These are phyloP conservation scores for Cricetomys ansorgei DNA, from an alignment of 2,113 vertebrate species.

Conservation along the genomic window DNA sequence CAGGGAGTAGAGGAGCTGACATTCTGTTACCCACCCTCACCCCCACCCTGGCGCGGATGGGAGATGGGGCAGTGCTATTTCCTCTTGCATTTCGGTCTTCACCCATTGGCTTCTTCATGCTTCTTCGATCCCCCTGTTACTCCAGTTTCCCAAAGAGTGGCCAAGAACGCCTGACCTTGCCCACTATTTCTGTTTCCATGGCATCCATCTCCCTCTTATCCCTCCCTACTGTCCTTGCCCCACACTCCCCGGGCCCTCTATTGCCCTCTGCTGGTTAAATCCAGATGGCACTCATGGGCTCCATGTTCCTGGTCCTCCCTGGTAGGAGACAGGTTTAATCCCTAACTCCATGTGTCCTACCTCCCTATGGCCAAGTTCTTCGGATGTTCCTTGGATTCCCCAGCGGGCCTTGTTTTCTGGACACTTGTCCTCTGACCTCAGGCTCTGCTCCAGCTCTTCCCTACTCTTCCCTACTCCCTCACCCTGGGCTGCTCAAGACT, in stretches of 20 bases:
- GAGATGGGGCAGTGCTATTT: background rate
- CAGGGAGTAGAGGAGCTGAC: background rate
- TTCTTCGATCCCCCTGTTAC: background rate
- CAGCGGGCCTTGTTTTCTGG: background rate
- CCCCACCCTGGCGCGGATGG: too few relatives aligned
- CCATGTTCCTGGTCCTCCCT: too few relatives aligned
- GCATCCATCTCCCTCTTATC: background rate
- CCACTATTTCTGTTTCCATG: background rate
- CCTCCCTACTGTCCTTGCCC: background rate
- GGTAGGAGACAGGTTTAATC: too few relatives aligned
- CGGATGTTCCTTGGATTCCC: background rate
- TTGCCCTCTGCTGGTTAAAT: constrained; percentile 57
- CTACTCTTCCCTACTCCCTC: background rate
- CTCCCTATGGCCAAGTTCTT: background rate
- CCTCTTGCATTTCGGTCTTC: background rate
- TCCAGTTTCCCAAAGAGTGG: background rate
- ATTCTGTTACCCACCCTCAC: constrained; percentile 49
- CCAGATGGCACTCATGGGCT: background rate
- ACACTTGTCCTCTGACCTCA: background rate
- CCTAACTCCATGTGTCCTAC: background rate
- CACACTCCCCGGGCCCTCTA: background rate
- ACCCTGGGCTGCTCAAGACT: background rate
- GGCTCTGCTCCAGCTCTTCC: background rate
- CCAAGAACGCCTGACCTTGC: accelerated
- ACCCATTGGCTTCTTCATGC: background rate